Conservation (phyloP, 2,797 vertebrate genomes). For the Onychomys torridus region DNA sequence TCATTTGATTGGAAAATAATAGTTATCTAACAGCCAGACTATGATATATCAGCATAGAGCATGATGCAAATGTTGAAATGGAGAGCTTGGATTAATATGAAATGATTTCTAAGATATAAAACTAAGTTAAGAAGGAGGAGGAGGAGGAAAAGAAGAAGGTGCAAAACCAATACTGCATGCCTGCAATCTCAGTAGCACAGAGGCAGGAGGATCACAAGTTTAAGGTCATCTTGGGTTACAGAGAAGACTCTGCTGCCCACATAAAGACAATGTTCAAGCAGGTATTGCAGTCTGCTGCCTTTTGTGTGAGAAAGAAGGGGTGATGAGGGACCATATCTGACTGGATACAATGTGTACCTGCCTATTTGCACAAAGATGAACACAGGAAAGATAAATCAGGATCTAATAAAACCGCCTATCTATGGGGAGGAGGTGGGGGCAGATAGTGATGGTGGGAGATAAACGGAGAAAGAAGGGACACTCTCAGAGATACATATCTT, state of each 20-base stretch:
- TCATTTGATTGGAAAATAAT: not conserved
- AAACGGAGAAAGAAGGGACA: not conserved
- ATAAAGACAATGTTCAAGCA: not conserved
- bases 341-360: not conserved
- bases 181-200: not conserved
- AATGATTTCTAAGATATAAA: not conserved
- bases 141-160: not conserved
- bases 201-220: not conserved
- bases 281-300: not conserved
- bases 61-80: not conserved
- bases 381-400: not conserved
- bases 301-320: not conserved
- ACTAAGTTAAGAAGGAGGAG: no score
- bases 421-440: no score
- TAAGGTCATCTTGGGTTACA: not conserved
- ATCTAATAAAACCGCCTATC: not conserved
- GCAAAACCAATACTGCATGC: not conserved
- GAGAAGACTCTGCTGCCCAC: not conserved
- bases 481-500: not conserved
- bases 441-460: not conserved
- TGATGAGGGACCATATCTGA: not conserved
- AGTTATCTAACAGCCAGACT: not conserved
- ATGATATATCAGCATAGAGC: not conserved
- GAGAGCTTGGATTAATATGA: not conserved
- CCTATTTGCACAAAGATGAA: constrained; percentile 6